phyloP scores from a whole-genome alignment of 2,888 invertebrate genomes.

The Augiades crinisus region DNA sequence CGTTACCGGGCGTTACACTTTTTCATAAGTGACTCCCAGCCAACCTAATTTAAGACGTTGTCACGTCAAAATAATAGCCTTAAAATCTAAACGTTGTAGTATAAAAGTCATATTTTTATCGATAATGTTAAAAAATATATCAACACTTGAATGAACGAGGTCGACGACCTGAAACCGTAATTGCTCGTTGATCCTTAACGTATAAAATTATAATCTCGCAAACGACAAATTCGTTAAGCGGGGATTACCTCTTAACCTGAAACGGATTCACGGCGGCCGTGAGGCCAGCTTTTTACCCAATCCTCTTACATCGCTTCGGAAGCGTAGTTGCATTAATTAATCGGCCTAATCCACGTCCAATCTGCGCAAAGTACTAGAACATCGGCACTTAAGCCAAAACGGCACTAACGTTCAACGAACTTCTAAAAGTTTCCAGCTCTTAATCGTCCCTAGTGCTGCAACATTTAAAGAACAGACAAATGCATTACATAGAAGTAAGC shows the following conservation, averaged over 20 bases:
- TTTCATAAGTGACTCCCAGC: too few relatives aligned
- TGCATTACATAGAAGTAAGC: too few relatives aligned
- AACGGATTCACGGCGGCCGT: constrained; percentile 6
- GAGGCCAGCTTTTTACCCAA: constrained; percentile 22
- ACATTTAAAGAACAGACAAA: constrained; percentile 15
- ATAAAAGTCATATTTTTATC: too few relatives aligned
- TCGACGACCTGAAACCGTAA: background rate
- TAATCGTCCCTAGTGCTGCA: constrained; percentile 13
- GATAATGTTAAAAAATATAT: too few relatives aligned
- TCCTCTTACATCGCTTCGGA: constrained; percentile 18
- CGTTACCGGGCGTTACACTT: too few relatives aligned
- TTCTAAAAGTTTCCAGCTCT: constrained; percentile 16
- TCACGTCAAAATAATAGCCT: too few relatives aligned
- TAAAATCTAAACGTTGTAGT: too few relatives aligned
- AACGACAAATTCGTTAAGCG: constrained; percentile 13
- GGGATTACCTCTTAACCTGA: constrained; percentile 18
- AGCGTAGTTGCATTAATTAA: constrained; percentile 26
- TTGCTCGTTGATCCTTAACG: background rate
- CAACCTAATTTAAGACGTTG: too few relatives aligned
- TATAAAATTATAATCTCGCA: constrained; percentile 18
- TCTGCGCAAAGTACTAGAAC: constrained; percentile 22
- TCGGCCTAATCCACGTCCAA: constrained; percentile 15
- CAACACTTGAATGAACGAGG: background rate
- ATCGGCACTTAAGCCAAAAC: constrained; percentile 18
- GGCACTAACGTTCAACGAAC: constrained; percentile 14